Base-by-base conservation (phyloP, 1,140 invertebrate genomes). In the Bathynomus jamesi region DNA sequence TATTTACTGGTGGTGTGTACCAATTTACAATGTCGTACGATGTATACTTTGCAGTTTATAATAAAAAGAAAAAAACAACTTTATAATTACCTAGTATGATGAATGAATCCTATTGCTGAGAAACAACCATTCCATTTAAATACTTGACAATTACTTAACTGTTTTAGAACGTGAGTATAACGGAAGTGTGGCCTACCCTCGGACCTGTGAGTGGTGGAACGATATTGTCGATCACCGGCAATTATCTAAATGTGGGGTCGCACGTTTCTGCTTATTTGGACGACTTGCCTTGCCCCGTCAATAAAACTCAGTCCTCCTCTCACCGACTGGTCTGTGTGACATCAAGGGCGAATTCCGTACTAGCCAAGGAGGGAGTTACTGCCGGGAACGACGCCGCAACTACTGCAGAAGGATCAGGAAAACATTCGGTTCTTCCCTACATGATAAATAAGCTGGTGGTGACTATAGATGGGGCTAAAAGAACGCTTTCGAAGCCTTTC, bases 181-280 rank as follows among this genome's bases (percentile, higher is more conserved):
- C 86, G 62, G 89, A 89, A 4, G 85, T 98, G 63, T 89, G 89
- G 81, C 96, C 97, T 0, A 84, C 86, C 0, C 85, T 93, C 61
- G 97, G 96, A 0, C 96, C 96, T 2, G 87, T 91, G 78, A 94
- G 93, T 76, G 97, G 96, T 27, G 96, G 96, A 1, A 98, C 96
- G 0, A 88, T 91, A 77, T 82, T 99, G 61, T 92, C 92, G 3
- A 91, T 99, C 69, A 89, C 88, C 75, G 97, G 97, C 13, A 87
- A 89, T 76, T 91, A 95, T 83, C 83, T 99, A 61, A 95, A 98
- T 81, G 94, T 97, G 80, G 97, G 97, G 5, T 94, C 92, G 28
- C 88, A 87, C 72, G 90, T 95, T 69, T 88, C 87, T 1, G 94
- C 95, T 0, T 91, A 87, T 81, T 83, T 99, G 11, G 95, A 96